Percentiles rank a stretch among this genome's conserved stretches.
Evolutionary conservation across 1,140 invertebrate genomes (phyloP).

Genomic region (Listronotus oregonensis): DNA sequence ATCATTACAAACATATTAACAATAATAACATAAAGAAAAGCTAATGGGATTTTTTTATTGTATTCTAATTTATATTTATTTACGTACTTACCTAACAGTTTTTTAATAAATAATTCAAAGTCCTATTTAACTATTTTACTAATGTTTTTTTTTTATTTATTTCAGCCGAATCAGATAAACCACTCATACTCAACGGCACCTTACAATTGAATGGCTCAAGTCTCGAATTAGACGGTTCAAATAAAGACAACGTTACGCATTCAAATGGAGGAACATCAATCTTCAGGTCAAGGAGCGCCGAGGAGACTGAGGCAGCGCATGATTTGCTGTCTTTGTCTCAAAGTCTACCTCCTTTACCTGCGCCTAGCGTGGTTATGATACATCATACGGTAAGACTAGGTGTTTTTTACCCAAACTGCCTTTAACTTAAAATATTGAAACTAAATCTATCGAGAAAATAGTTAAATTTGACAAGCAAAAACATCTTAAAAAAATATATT

Average conservation of each 20-base stretch:
- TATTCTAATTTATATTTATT: too few species aligned
- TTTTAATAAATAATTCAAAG: too few species aligned
- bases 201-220: background rate
- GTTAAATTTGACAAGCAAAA: too few species aligned
- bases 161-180: slow-evolving; percentile 4
- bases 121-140: too few species aligned
- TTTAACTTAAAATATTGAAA: too few species aligned
- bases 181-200: background rate
- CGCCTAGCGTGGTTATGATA: slow-evolving; percentile 66
- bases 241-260: background rate
- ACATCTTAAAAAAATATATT: too few species aligned
- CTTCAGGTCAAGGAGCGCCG: slow-evolving; percentile 61
- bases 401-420: background rate
- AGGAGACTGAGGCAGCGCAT: slow-evolving; percentile 84
- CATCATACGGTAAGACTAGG: slow-evolving; percentile 53
- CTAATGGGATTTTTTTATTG: too few species aligned
- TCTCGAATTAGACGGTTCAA: background rate
- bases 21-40: too few species aligned
- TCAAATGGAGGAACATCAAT: background rate
- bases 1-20: too few species aligned
- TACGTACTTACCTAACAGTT: too few species aligned
- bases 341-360: slow-evolving; percentile 74
- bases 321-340: slow-evolving; percentile 82
- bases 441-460: too few species aligned
- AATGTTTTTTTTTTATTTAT: slow-evolving; percentile 7